Evolutionary conservation across 1,140 invertebrate genomes (phyloP), one percentile per base, ranked within the genome.

Genomic region (Plutomurus gul): DNA sequence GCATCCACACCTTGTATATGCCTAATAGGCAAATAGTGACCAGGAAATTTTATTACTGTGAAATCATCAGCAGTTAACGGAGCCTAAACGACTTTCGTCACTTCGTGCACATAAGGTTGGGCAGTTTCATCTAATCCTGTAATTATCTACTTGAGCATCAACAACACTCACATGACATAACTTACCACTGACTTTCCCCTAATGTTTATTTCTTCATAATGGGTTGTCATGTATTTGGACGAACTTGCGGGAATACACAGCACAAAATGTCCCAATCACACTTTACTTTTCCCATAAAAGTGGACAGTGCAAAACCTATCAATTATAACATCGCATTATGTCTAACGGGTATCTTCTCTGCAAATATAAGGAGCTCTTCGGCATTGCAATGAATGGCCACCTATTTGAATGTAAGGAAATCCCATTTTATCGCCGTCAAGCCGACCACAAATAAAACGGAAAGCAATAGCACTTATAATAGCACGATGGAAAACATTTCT

Each of bases 351-450:
- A 22, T 8, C 25, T 51, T 18, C 18, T 22, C 25, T 51, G 20
- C 47, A 22, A 5, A 18, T 11, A 51, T 51, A 51, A 51, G n/a
- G n/a, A n/a, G n/a, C n/a, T n/a, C n/a, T n/a, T n/a, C n/a, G n/a
- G n/a, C n/a, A n/a, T n/a, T n/a, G n/a, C n/a, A n/a, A n/a, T n/a
- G n/a, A n/a, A n/a, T n/a, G n/a, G n/a, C n/a, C n/a, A n/a, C n/a
- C n/a, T n/a, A n/a, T n/a, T n/a, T n/a, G n/a, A n/a, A 36, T 33
- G 56, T 25, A 65, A 65, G 56, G 25, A 65, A 65, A 65, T 65
- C 56, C 36, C 27, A 65, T 65, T 65, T 33, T 30, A 65, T 30
- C 36, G 27, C 18, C 27, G 25, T 33, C 22, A 65, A 65, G 36
- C 13, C 5, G 1, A n/a, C 11, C 39, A 8, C 2, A 43, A 8